These are phyloP conservation scores for Aspidoscelis tigris DNA, from an alignment of 2,113 vertebrate species.

Conservation along the genomic window DNA sequence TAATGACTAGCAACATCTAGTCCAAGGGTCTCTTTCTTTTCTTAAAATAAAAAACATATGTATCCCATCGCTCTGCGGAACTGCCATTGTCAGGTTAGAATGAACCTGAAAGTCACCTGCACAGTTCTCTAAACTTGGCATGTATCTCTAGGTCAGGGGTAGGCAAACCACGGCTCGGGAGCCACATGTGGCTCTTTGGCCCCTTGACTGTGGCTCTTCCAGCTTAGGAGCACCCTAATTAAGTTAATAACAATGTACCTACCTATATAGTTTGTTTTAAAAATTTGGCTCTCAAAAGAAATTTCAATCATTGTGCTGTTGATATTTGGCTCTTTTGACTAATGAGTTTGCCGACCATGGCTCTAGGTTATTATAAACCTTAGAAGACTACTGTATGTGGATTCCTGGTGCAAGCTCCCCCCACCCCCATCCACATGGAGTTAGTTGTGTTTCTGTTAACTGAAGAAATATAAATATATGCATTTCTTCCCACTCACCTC, in stretches of 20 bases:
- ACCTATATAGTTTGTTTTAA: too few relatives aligned
- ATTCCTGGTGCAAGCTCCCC: background rate
- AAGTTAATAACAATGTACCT: too few relatives aligned
- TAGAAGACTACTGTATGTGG: background rate
- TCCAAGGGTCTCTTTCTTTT: background rate
- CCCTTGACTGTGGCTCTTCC: too few relatives aligned
- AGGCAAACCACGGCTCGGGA: too few relatives aligned
- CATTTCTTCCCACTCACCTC: background rate
- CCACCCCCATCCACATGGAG: background rate
- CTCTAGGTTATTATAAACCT: background rate
- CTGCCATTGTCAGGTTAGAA: background rate
- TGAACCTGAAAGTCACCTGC: background rate
- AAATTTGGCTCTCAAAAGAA: too few relatives aligned
- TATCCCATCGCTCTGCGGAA: background rate
- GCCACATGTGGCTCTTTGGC: too few relatives aligned
- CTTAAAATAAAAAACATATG: background rate
- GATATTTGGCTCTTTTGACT: too few relatives aligned
- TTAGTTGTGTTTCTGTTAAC: background rate
- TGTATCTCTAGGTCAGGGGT: too few relatives aligned
- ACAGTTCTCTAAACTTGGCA: background rate
- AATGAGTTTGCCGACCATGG: too few relatives aligned
- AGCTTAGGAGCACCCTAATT: too few relatives aligned
- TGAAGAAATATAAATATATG: background rate
- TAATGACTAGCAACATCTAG: too few relatives aligned
- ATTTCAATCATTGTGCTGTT: too few relatives aligned